These are phyloP conservation scores for Yasuhikotakia modesta DNA, from an alignment of 2,797 vertebrate species.

Conservation along the genomic window DNA sequence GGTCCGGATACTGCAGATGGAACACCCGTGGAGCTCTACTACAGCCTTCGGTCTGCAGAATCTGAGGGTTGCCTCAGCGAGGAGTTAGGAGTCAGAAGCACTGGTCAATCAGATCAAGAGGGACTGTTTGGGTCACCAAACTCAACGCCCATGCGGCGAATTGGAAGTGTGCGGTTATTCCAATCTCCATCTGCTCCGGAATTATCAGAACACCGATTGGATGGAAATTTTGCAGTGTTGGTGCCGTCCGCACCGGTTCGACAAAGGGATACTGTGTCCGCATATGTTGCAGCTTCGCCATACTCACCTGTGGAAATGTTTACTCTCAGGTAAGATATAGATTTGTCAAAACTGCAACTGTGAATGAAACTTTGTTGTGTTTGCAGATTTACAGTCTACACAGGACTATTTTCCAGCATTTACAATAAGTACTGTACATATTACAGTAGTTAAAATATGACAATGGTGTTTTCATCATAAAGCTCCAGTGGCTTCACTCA, in stretches of 20 bases:
- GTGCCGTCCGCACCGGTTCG: slow-evolving; percentile 85
- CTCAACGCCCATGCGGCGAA: slow-evolving; percentile 80
- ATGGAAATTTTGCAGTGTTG: slow-evolving; percentile 84
- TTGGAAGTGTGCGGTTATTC: slow-evolving; percentile 83
- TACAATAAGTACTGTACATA: neutral
- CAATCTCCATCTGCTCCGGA: slow-evolving; percentile 76
- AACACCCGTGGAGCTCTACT: slow-evolving; percentile 83
- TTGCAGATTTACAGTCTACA: neutral
- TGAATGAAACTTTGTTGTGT: neutral
- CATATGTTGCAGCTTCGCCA: slow-evolving; percentile 80
- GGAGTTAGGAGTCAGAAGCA: slow-evolving; percentile 77
- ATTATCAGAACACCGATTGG: slow-evolving; percentile 83
- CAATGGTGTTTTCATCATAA: neutral
- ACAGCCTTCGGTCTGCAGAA: slow-evolving; percentile 74
- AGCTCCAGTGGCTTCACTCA: neutral
- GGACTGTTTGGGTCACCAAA: slow-evolving; percentile 75
- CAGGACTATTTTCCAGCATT: slow-evolving; percentile 1
- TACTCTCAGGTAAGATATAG: slow-evolving; percentile 83
- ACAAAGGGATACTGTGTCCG: slow-evolving; percentile 86
- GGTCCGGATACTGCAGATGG: slow-evolving; percentile 73
- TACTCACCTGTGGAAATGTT: slow-evolving; percentile 89
- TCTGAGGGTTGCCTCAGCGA: slow-evolving; percentile 76
- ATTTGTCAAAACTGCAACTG: neutral
- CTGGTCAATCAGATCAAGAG: slow-evolving; percentile 84
- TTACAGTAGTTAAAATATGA: neutral